These are phyloP conservation scores for Terebella lapidaria DNA, from an alignment of 2,888 invertebrate species.

Conservation along the genomic window DNA sequence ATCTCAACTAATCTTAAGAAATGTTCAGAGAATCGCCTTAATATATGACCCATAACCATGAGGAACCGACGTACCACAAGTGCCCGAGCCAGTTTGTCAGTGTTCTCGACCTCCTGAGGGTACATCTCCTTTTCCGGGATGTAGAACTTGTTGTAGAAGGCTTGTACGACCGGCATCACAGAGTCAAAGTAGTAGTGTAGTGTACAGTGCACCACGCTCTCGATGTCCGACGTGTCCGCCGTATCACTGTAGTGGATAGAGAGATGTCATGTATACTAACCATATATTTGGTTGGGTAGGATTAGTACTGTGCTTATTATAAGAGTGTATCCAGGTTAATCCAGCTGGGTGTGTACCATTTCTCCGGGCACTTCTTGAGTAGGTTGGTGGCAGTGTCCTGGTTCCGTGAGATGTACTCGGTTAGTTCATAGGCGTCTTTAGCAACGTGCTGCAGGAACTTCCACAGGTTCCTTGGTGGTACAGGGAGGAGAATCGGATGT, in stretches of 20 bases:
- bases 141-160: constrained; percentile 50
- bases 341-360: no score
- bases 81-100: constrained; percentile 48
- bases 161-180: constrained; percentile 47
- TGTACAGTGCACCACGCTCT: constrained; percentile 38
- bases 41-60: no score
- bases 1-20: no score
- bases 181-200: constrained; percentile 51
- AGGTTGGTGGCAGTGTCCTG: constrained; percentile 21
- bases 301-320: no score
- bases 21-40: no score
- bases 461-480: constrained; percentile 41
- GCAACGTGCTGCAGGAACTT: constrained; percentile 34
- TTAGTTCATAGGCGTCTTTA: constrained; percentile 26
- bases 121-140: constrained; percentile 45
- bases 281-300: no score
- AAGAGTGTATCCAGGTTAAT: no score
- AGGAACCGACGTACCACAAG: constrained; percentile 40
- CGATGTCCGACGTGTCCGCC: constrained; percentile 19
- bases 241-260: constrained; percentile 22
- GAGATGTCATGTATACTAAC: no score
- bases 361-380: constrained; percentile 24
- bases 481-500: neutral
- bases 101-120: constrained; percentile 47
- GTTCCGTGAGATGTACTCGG: constrained; percentile 27